These are phyloP conservation scores for Scaeva pyrastri DNA, from an alignment of 2,888 invertebrate genomes.

Conservation along the genomic window DNA sequence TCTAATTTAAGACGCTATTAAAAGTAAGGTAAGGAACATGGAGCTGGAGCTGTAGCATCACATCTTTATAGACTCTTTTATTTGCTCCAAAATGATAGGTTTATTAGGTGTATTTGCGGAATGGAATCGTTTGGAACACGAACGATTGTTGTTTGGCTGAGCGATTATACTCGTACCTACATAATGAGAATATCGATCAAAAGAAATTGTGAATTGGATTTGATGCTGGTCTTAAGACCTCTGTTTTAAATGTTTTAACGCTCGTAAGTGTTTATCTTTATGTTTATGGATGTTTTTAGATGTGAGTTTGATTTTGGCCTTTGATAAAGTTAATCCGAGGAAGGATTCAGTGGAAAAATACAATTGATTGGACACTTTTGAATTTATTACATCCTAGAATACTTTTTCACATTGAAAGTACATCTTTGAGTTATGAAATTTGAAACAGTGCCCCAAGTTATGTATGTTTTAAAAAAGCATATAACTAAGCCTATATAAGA, in stretches of 20 bases:
- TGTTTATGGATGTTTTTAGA: too few species aligned
- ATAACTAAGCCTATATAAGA: too few species aligned
- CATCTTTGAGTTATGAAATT: too few species aligned
- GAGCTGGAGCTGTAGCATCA: slow-evolving; percentile 27
- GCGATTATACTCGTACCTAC: slow-evolving; percentile 77
- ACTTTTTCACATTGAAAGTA: too few species aligned
- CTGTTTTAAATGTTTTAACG: neutral
- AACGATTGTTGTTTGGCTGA: slow-evolving; percentile 53
- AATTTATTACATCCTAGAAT: too few species aligned
- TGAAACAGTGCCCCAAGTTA: too few species aligned
- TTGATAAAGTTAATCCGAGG: too few species aligned
- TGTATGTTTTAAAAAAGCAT: too few species aligned
- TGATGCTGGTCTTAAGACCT: neutral
- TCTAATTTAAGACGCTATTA: slow-evolving; percentile 74
- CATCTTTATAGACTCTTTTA: slow-evolving; percentile 70
- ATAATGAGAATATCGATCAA: neutral
- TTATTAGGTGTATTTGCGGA: slow-evolving; percentile 69
- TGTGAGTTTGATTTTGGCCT: too few species aligned
- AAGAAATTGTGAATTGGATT: neutral
- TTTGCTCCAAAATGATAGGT: slow-evolving; percentile 67
- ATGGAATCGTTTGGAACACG: slow-evolving; percentile 47
- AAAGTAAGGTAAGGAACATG: slow-evolving; percentile 64
- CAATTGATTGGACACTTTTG: too few species aligned
- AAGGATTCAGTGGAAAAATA: too few species aligned
- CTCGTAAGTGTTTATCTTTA: neutral